These are phyloP conservation scores for Entomyzon cyanotis DNA, from an alignment of 2,113 vertebrate genomes.

Conservation along the genomic window DNA sequence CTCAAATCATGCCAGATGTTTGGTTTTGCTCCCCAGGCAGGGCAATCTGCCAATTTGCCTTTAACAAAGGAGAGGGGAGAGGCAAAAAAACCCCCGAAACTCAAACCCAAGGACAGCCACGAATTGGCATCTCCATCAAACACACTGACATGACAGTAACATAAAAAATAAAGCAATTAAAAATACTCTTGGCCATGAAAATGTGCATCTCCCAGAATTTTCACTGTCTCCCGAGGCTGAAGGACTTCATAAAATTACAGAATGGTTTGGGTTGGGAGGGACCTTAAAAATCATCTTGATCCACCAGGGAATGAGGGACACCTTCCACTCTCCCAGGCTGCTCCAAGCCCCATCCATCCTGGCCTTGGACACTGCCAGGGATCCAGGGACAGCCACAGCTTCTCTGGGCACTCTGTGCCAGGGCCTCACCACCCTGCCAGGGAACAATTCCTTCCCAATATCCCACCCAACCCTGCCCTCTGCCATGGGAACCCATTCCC, in stretches of 20 bases:
- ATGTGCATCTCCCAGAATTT: background rate
- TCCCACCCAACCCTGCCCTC: background rate
- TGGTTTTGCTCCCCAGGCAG: background rate
- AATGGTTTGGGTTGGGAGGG: background rate
- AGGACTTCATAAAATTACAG: background rate
- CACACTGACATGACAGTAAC: background rate
- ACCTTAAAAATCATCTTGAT: background rate
- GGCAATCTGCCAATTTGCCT: conserved; percentile 7
- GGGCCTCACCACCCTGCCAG: fast-evolving
- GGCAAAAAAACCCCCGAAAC: background rate
- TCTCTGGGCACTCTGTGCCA: background rate
- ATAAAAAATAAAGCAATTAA: background rate
- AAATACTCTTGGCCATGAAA: background rate
- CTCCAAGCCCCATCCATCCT: fast-evolving
- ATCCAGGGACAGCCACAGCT: background rate
- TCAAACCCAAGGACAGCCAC: background rate
- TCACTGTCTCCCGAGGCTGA: fast-evolving
- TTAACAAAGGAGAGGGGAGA: background rate
- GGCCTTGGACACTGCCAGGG: background rate
- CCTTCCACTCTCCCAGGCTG: fast-evolving
- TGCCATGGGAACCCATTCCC: background rate
- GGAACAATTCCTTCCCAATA: background rate
- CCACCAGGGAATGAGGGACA: background rate
- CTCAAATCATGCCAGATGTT: conserved; percentile 20
- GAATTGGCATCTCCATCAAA: background rate